Conservation (phyloP, 2,888 invertebrate genomes). For the Iphiclides podalirius region DNA sequence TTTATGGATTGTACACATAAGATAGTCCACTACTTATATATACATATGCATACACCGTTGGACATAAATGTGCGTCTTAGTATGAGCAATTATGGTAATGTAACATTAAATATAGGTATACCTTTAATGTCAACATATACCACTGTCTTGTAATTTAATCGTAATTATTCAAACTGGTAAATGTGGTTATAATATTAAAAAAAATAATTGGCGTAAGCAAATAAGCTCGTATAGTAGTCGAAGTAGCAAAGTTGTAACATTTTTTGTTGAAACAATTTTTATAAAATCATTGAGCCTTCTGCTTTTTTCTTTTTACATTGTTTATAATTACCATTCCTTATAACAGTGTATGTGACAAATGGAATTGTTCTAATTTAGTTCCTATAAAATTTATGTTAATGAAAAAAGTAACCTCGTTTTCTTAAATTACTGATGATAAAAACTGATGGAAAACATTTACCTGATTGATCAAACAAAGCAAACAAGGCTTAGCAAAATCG, state of each 20-base stretch:
- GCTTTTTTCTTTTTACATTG: background rate
- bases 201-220: background rate
- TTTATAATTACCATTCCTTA: conserved; percentile 4
- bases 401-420: no score
- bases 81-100: conserved; percentile 11
- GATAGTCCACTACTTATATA: conserved; percentile 2
- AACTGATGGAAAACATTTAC: no score
- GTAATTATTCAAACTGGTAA: background rate
- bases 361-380: background rate
- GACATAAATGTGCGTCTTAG: conserved; percentile 7
- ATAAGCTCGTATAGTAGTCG: background rate
- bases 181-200: background rate
- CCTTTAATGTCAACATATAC: background rate
- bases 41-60: conserved; percentile 7
- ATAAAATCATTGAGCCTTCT: conserved; percentile 2
- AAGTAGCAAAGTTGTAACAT: background rate
- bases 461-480: no score
- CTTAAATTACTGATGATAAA: no score
- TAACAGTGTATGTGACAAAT: conserved; percentile 4
- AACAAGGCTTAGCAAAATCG: no score
- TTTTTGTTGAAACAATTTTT: background rate
- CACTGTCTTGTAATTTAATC: background rate
- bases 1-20: conserved; percentile 11
- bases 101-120: background rate
- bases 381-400: background rate